A percentile compares a stretch with the other conserved stretches of the same genome.
phyloP scores from a whole-genome alignment of 2,797 vertebrate genomes.

The Novumbra hubbsi region DNA sequence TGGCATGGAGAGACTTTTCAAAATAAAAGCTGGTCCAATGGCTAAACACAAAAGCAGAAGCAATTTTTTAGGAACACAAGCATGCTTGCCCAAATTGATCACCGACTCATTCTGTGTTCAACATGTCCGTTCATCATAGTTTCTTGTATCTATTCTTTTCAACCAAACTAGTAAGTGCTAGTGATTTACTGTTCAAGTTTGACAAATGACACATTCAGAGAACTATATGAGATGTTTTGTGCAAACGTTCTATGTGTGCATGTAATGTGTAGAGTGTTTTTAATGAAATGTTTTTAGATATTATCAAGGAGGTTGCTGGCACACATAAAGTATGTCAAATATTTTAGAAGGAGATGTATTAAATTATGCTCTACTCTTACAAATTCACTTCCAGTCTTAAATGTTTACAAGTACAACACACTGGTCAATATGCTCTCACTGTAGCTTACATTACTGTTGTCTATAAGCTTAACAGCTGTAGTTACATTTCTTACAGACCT shows the following conservation, averaged over 20 bases:
- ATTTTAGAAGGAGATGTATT: slow-evolving; percentile 39
- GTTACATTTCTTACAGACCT: slow-evolving; percentile 7
- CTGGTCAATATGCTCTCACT: slow-evolving; percentile 60
- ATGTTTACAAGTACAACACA: slow-evolving; percentile 71
- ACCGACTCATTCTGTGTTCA: slow-evolving; percentile 34
- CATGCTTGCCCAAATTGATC: slow-evolving; percentile 55
- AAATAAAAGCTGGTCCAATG: slow-evolving; percentile 37
- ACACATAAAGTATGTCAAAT: slow-evolving; percentile 47
- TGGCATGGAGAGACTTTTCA: slow-evolving; percentile 56
- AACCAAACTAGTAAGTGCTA: slow-evolving; percentile 65
- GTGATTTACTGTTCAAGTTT: slow-evolving; percentile 2
- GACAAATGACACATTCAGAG: slow-evolving; percentile 29
- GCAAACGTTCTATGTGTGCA: slow-evolving; percentile 68
- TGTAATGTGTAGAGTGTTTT: slow-evolving; percentile 74
- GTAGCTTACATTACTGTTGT: slow-evolving; percentile 59
- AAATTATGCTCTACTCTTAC: slow-evolving; percentile 49
- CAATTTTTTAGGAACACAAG: slow-evolving; percentile 51
- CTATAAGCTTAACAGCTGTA: slow-evolving; percentile 56
- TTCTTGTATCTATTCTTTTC: slow-evolving; percentile 64
- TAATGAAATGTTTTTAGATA: slow-evolving; percentile 46
- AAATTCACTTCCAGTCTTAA: slow-evolving; percentile 71
- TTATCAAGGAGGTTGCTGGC: slow-evolving; percentile 47
- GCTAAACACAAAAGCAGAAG: slow-evolving; percentile 43
- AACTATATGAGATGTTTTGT: slow-evolving; percentile 68
- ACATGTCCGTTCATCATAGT: slow-evolving; percentile 46